Evolutionary conservation across 2,797 vertebrate genomes (phyloP).

Genomic region (Chaetophractus vellerosus): DNA sequence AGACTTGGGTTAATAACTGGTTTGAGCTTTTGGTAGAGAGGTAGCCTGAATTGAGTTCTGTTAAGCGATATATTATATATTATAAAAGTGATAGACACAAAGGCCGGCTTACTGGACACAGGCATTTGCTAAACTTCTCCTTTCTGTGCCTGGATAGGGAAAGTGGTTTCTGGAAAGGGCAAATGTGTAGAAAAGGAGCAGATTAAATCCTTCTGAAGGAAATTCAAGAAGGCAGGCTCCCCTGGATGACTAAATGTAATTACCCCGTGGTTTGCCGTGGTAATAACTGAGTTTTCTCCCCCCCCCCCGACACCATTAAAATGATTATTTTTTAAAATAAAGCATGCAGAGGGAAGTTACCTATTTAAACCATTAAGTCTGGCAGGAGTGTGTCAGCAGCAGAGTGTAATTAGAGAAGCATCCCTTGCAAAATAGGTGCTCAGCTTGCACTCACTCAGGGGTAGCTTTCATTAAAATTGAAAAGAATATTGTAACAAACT

Average conservation of each 20-base stretch:
- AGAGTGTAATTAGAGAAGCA: conserved; percentile 27
- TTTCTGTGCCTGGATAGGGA: not conserved
- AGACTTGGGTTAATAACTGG: conserved; percentile 43
- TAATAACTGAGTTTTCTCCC: conserved; percentile 58
- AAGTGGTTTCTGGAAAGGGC: conserved; percentile 25
- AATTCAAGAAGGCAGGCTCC: conserved; percentile 36
- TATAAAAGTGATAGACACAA: not conserved
- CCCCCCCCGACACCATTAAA: conserved; percentile 47
- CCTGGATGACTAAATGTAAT: conserved; percentile 16
- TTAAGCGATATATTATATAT: not conserved
- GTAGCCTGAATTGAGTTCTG: not conserved
- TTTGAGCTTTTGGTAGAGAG: conserved; percentile 54
- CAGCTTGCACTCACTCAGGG: not conserved
- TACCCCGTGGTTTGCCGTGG: not conserved
- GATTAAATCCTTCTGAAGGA: not conserved
- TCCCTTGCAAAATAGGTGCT: conserved; percentile 50
- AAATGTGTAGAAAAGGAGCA: conserved; percentile 1
- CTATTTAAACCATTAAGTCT: conserved; percentile 4
- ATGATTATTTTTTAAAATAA: conserved; percentile 50
- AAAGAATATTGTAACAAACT: conserved; percentile 4
- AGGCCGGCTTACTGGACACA: not conserved
- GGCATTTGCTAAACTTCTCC: conserved; percentile 33
- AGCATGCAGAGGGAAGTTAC: not conserved
- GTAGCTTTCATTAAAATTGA: conserved; percentile 52
- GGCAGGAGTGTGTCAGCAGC: not conserved